A percentile compares a stretch with the other conserved stretches of the same genome.
Evolutionary conservation across 2,797 vertebrate genomes (phyloP).

Genomic region (Oryzias sinensis): DNA sequence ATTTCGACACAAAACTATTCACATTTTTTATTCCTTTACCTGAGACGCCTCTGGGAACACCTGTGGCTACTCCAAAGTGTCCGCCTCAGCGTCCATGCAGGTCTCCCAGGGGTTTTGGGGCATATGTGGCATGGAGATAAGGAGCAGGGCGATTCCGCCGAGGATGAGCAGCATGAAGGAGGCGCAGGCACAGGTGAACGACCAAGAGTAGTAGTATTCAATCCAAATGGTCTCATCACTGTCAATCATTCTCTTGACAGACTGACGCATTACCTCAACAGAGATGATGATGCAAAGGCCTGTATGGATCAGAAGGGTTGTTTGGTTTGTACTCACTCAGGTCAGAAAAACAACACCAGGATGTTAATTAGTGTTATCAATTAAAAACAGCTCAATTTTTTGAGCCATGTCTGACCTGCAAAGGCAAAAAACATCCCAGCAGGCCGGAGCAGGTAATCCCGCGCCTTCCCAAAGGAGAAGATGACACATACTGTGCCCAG

Average conservation of each 20-base stretch:
- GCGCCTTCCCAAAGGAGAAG: conserved; percentile 85
- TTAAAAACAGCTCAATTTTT: too few species aligned
- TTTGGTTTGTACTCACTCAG: background rate
- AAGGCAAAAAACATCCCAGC: conserved; percentile 96
- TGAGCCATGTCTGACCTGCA: conserved; percentile 77
- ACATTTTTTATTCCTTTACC: background rate
- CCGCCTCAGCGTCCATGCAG: conserved; percentile 95
- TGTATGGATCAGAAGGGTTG: conserved; percentile 53
- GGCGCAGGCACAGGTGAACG: conserved; percentile 90
- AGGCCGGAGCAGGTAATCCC: conserved; percentile 90
- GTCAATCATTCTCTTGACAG: conserved; percentile 93
- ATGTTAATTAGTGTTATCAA: too few species aligned
- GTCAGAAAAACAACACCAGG: background rate
- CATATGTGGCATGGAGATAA: conserved; percentile 95
- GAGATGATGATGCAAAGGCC: conserved; percentile 95
- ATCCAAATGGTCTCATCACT: conserved; percentile 94
- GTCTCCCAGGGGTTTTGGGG: conserved; percentile 97
- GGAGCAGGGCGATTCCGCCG: conserved; percentile 85
- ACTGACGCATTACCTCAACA: conserved; percentile 94
- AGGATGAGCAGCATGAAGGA: conserved; percentile 91
- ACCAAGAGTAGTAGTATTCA: conserved; percentile 93
- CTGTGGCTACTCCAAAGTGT: conserved; percentile 73
- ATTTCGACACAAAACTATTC: conserved; percentile 7
- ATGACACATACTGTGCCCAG: conserved; percentile 84
- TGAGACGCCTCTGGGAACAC: conserved; percentile 6